Percentiles rank a stretch among this genome's conserved stretches.
Conservation (phyloP, 2,888 invertebrate species). For the Tenthredo scrophulariae region DNA sequence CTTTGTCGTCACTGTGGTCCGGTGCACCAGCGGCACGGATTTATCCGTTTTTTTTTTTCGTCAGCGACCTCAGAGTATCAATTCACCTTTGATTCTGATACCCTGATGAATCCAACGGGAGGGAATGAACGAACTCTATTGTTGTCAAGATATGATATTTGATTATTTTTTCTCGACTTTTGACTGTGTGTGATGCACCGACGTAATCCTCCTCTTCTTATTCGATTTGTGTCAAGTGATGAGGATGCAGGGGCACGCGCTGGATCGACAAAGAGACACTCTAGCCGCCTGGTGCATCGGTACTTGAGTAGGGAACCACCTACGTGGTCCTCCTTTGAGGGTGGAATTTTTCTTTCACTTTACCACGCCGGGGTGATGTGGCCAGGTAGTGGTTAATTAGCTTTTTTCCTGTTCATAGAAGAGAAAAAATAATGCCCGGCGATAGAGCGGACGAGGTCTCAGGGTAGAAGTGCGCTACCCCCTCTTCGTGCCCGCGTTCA, state of each 20-base stretch:
- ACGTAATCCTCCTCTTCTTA: background rate
- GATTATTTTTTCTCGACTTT: background rate
- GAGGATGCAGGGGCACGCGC: slow-evolving; percentile 43
- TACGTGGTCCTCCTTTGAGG: background rate
- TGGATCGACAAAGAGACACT: slow-evolving; percentile 24
- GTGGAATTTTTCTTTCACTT: slow-evolving; percentile 28
- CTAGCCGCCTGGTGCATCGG: background rate
- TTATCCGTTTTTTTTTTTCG: too few species aligned
- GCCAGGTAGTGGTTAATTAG: background rate
- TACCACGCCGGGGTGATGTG: background rate
- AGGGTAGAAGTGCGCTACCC: background rate
- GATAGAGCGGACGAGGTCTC: background rate
- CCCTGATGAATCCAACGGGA: background rate
- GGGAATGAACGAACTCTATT: background rate
- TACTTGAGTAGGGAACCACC: background rate
- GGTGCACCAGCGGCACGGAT: too few species aligned
- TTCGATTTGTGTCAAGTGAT: slow-evolving; percentile 47
- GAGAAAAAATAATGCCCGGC: background rate
- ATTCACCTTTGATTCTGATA: background rate
- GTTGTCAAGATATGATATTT: background rate
- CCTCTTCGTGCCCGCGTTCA: background rate
- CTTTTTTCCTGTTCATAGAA: background rate
- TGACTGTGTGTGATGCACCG: background rate
- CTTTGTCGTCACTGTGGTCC: too few species aligned
- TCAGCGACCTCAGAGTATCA: too few species aligned